These are phyloP conservation scores for Spea bombifrons DNA, from an alignment of 2,113 vertebrate species.

Conservation along the genomic window DNA sequence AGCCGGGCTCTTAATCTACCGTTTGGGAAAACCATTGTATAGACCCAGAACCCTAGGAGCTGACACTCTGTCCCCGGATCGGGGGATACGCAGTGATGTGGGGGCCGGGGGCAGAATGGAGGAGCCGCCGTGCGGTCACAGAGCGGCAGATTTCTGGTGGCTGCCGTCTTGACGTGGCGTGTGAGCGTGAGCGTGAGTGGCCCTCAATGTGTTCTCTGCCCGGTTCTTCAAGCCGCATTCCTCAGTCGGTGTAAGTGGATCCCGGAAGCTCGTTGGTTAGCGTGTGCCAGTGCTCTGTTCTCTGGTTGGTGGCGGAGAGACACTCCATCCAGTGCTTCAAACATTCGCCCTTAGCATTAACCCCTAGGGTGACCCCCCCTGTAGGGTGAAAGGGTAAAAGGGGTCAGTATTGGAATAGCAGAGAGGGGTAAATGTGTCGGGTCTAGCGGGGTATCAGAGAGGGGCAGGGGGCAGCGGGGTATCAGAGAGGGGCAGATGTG, in stretches of 20 bases:
- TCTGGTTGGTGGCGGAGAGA: conserved; percentile 68
- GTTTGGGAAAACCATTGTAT: no score
- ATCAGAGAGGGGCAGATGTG: no score
- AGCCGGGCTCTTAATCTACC: no score
- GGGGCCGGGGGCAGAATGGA: no score
- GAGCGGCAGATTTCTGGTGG: not conserved
- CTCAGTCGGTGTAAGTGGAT: conserved; percentile 62
- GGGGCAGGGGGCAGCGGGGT: no score
- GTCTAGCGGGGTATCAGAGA: no score
- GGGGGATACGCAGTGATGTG: no score
- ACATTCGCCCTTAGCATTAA: conserved; percentile 72
- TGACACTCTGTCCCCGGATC: no score
- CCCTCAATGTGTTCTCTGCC: not conserved
- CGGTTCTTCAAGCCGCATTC: not conserved
- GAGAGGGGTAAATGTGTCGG: no score
- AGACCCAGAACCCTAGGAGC: no score
- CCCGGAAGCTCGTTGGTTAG: conserved; percentile 79
- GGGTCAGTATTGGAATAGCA: not conserved
- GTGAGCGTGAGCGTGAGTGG: conserved; percentile 16
- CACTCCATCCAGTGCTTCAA: conserved; percentile 79
- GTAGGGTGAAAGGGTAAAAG: not conserved
- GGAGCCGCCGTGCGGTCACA: no score
- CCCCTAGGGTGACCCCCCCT: conserved; percentile 77
- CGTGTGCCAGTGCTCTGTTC: conserved; percentile 80
- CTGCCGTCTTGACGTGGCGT: conserved; percentile 15